phyloP scores from a whole-genome alignment of 2,888 invertebrate genomes.

The Priocnemis perturbator region DNA sequence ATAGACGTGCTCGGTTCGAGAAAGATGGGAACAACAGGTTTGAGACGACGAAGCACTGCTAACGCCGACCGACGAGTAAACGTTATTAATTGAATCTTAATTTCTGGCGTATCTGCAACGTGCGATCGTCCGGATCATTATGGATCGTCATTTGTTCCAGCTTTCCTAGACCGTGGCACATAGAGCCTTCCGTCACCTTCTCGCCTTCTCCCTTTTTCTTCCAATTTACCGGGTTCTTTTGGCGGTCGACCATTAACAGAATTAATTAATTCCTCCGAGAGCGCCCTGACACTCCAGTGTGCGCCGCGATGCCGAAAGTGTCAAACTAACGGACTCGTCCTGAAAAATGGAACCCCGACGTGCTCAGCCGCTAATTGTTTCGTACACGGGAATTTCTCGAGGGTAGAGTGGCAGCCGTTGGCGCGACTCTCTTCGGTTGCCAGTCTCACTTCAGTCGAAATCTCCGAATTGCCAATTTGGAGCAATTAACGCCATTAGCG shows the following conservation, averaged over 20 bases:
- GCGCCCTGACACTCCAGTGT: constrained; percentile 29
- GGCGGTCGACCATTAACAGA: constrained; percentile 49
- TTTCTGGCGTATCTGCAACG: constrained; percentile 40
- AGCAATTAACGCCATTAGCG: too few relatives aligned
- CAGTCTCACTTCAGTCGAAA: background rate
- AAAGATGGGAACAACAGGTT: constrained; percentile 4
- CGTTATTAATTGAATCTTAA: constrained; percentile 51
- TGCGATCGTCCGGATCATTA: constrained; percentile 7
- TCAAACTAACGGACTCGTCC: constrained; percentile 51
- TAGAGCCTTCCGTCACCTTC: background rate
- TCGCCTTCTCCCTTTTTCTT: too few relatives aligned
- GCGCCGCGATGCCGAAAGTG: constrained; percentile 37
- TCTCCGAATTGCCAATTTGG: background rate
- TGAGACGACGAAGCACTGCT: constrained; percentile 12
- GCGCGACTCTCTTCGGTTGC: constrained; percentile 46
- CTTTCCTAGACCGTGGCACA: background rate
- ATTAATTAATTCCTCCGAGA: constrained; percentile 51
- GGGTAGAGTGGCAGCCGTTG: constrained; percentile 53
- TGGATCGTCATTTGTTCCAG: background rate
- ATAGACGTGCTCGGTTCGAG: constrained; percentile 3
- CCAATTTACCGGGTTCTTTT: constrained; percentile 40
- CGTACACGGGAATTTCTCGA: constrained; percentile 53
- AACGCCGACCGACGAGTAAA: constrained; percentile 12
- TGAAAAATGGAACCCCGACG: constrained; percentile 51
- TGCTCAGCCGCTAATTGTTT: constrained; percentile 58